A percentile compares a stretch with the other conserved stretches of the same genome.
These are phyloP conservation scores for Tachina fera DNA, from an alignment of 2,888 invertebrate species.

Conservation along the genomic window DNA sequence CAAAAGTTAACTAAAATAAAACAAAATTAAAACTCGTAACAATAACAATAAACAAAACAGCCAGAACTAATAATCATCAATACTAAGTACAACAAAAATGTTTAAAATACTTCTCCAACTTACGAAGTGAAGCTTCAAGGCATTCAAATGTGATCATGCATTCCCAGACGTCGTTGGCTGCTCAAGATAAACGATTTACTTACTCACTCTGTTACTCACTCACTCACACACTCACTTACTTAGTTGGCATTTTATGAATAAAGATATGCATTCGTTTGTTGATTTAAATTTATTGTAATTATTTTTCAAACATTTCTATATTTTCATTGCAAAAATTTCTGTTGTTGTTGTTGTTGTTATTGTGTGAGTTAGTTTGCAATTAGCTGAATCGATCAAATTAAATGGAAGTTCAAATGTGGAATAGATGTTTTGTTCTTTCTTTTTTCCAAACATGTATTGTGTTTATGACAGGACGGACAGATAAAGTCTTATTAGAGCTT, in stretches of 20 bases:
- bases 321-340: constrained; percentile 38
- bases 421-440: constrained; percentile 33
- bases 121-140: constrained; percentile 10
- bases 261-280: constrained; percentile 34
- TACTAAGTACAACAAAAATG: constrained; percentile 1
- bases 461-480: neutral
- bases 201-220: constrained; percentile 17
- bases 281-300: constrained; percentile 49
- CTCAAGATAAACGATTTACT: constrained; percentile 3
- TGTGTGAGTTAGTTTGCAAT: constrained; percentile 69
- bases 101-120: constrained; percentile 9
- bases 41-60: constrained; percentile 56
- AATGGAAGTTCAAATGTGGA: constrained; percentile 67
- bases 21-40: constrained; percentile 50
- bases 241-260: constrained; percentile 50
- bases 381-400: constrained; percentile 73
- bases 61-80: constrained; percentile 44
- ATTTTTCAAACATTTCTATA: constrained; percentile 46
- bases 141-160: constrained; percentile 11
- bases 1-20: constrained; percentile 33
- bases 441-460: neutral
- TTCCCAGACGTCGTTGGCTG: constrained; percentile 25
- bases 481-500: constrained; percentile 40
- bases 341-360: neutral
- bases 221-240: constrained; percentile 21